Percentiles rank a stretch among this genome's conserved stretches.
phyloP scores from a whole-genome alignment of 2,113 vertebrate species.

The Butorides virescens region DNA sequence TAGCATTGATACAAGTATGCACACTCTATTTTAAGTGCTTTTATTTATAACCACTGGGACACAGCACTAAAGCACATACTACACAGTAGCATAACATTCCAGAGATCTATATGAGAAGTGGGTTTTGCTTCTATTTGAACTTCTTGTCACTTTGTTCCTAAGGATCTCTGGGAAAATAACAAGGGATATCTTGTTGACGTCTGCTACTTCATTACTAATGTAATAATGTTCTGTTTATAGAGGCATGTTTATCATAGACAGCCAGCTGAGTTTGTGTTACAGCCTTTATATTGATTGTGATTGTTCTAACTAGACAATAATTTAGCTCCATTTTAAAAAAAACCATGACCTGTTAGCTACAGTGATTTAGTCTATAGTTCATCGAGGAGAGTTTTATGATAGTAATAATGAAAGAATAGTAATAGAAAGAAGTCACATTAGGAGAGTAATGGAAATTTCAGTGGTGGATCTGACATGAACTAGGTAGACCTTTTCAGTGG shows the following conservation, averaged over 20 bases:
- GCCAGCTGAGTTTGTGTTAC: background rate
- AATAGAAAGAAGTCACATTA: background rate
- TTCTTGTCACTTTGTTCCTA: background rate
- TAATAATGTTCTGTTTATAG: slow-evolving; percentile 12
- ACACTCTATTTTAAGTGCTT: background rate
- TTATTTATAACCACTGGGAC: slow-evolving; percentile 39
- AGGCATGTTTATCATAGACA: background rate
- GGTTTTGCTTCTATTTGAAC: background rate
- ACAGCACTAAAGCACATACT: background rate
- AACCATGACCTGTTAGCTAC: background rate
- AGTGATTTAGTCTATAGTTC: background rate
- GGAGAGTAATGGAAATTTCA: background rate
- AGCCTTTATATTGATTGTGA: background rate
- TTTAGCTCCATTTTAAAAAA: background rate
- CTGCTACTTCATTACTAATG: background rate
- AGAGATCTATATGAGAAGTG: background rate
- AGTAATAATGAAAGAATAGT: background rate
- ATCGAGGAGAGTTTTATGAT: accelerated
- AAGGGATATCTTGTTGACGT: background rate
- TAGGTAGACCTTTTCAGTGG: background rate
- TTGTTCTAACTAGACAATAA: background rate
- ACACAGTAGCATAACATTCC: background rate
- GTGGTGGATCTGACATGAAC: background rate
- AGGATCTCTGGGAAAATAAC: background rate
- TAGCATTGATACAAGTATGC: background rate